These are phyloP conservation scores for Chamaea fasciata DNA, from an alignment of 2,113 vertebrate genomes.

Conservation along the genomic window DNA sequence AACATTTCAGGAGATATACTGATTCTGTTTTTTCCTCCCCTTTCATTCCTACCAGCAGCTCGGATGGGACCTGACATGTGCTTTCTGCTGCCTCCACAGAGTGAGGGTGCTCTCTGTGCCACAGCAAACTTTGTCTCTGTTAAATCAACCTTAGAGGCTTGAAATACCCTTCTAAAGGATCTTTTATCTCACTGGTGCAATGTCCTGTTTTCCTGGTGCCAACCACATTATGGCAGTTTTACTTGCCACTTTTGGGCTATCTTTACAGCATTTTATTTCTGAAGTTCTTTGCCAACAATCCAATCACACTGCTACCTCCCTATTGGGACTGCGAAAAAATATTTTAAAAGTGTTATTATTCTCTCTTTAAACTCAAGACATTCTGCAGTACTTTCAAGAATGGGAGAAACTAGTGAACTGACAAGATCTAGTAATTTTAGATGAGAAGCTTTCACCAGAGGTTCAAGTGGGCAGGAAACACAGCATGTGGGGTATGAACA, in stretches of 20 bases:
- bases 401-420: not conserved
- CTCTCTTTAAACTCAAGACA: not conserved
- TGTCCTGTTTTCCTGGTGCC: conserved; percentile 32
- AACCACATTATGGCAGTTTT: conserved; percentile 39
- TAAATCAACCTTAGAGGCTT: conserved; percentile 37
- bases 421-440: not conserved
- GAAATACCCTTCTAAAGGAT: conserved; percentile 43
- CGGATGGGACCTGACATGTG: fast-evolving
- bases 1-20: not conserved
- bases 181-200: conserved; percentile 29
- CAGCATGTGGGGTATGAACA: not conserved
- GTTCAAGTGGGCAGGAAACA: not conserved
- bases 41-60: not conserved
- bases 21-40: not conserved
- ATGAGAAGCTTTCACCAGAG: not conserved
- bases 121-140: conserved; percentile 23
- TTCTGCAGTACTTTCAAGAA: not conserved
- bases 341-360: not conserved
- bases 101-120: not conserved
- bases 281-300: conserved; percentile 32
- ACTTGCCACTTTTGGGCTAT: conserved; percentile 22
- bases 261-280: conserved; percentile 39
- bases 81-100: not conserved
- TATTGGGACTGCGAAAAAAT: not conserved
- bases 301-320: not conserved